Conservation (phyloP, 2,888 invertebrate genomes). For the Dryobota labecula region DNA sequence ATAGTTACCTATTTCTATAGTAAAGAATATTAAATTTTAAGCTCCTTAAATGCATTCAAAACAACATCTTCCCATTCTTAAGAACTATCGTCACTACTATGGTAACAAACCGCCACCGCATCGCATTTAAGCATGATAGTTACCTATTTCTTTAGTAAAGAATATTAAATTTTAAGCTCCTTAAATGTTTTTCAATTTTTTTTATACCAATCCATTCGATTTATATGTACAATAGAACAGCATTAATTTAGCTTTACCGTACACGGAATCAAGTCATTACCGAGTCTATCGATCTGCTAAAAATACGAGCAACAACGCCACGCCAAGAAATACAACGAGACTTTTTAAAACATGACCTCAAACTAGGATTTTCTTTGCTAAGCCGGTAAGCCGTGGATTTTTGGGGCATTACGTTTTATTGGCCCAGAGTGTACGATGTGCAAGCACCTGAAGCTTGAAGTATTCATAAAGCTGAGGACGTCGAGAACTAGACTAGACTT, state of each 20-base stretch:
- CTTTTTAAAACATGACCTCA: slow-evolving; percentile 63
- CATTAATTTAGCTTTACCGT: slow-evolving; percentile 39
- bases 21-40: slow-evolving; percentile 23
- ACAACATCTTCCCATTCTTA: slow-evolving; percentile 5
- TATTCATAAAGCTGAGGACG: slow-evolving; percentile 82
- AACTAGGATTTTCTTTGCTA: slow-evolving; percentile 61
- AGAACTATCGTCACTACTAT: slow-evolving; percentile 7
- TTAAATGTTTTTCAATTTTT: slow-evolving; percentile 28
- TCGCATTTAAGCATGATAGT: slow-evolving; percentile 27
- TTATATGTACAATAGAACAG: slow-evolving; percentile 42
- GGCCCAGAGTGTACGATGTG: slow-evolving; percentile 71
- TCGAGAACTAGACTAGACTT: slow-evolving; percentile 78
- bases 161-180: slow-evolving; percentile 13
- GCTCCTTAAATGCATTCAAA: slow-evolving; percentile 12
- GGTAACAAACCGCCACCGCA: slow-evolving; percentile 13
- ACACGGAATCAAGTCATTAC: slow-evolving; percentile 66
- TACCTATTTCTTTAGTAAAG: slow-evolving; percentile 29
- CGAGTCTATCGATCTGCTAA: slow-evolving; percentile 62
- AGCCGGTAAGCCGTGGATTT: slow-evolving; percentile 61
- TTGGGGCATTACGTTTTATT: slow-evolving; percentile 69
- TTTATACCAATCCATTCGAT: slow-evolving; percentile 40
- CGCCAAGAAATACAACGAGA: slow-evolving; percentile 53
- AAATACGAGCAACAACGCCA: slow-evolving; percentile 47
- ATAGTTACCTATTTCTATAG: slow-evolving; percentile 25
- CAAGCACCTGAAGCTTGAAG: slow-evolving; percentile 78